Base-by-base conservation (phyloP, 92 coral and sea anemone species). In the Epizoanthus fatuus region DNA sequence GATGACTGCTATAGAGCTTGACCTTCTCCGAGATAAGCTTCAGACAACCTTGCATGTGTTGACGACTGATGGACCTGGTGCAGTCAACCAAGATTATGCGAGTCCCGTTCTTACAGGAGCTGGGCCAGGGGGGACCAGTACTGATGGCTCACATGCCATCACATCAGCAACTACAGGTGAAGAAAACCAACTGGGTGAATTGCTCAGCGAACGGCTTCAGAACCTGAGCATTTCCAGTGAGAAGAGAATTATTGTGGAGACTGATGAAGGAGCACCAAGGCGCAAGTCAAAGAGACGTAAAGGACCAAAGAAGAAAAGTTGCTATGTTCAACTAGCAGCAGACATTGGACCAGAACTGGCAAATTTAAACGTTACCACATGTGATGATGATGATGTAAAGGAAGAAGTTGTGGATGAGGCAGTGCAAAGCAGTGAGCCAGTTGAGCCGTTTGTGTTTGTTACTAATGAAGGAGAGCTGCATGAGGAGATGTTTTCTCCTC, bases 321-420 rank as follows among this genome's bases (percentile, higher is more conserved):
- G 98, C 40, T 94, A 94, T 81, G 81, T 72, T 7, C 76, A 87
- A 83, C 76, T 92, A 75, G 95, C 98, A 9, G 88, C 84, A 63
- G 92, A 85, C 60, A 87, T 92, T 11, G 89, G 92, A 5, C 88
- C 78, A 44, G 89, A 89, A 22, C 79, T 92, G 42, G 88, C 80
- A 32, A 56, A 92, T 25, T 80, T 92, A 86, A 92, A 91, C 45
- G 87, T 77, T 4, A 60, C 20, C 20, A 19, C 15, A 3, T 51
- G 2, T 35, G 16, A 42, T 10, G 57, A 42, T 10, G 57, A 77
- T 42, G 56, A 77, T 13, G 51, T 19, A 39, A 22, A 39, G 22
- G 70, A 59, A 60, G 40, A 19, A 40, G 47, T 5, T 17, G 16
- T 19, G 49, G 82, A 45, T 59, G 70, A 17, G 15, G 57, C 14